Percentiles rank a stretch among this genome's conserved stretches.
Conservation (phyloP, 2,113 vertebrate genomes). For the Xiphorhynchus elegans region DNA sequence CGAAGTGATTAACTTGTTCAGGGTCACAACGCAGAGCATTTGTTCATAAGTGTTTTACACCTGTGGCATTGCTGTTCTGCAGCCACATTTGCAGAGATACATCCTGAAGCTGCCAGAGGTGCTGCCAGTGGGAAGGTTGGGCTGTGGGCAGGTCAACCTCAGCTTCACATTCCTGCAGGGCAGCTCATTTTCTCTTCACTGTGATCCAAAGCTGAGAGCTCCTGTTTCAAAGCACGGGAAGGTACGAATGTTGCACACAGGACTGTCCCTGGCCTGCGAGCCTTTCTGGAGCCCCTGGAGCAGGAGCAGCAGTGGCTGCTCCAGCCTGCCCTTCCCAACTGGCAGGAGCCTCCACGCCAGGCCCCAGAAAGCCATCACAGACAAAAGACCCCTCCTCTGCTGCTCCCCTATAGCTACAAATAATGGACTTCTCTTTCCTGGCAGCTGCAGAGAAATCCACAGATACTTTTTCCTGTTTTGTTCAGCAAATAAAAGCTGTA, state of each 20-base stretch:
- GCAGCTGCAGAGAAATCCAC: neutral
- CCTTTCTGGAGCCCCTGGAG: neutral
- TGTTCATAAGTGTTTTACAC: neutral
- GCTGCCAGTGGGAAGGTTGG: neutral
- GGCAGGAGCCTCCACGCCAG: neutral
- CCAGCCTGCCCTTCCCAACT: neutral
- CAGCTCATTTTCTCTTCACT: neutral
- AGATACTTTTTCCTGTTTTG: neutral
- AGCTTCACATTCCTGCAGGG: neutral
- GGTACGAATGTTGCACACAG: accelerated
- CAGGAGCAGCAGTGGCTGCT: neutral
- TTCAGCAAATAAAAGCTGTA: neutral
- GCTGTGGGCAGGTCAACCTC: neutral
- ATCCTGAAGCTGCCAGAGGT: neutral
- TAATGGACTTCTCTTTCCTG: conserved; percentile 4
- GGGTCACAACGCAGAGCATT: neutral
- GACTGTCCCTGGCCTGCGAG: neutral
- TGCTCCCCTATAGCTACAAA: neutral
- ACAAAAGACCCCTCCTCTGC: neutral
- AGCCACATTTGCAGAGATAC: accelerated
- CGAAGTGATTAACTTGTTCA: neutral
- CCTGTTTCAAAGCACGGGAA: neutral
- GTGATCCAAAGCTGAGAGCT: neutral
- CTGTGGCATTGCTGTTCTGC: accelerated
- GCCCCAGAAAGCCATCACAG: neutral